Percentiles rank a stretch among this genome's conserved stretches.
Evolutionary conservation across 2,888 invertebrate genomes (phyloP).

Genomic region (Podotricha telesiphe): DNA sequence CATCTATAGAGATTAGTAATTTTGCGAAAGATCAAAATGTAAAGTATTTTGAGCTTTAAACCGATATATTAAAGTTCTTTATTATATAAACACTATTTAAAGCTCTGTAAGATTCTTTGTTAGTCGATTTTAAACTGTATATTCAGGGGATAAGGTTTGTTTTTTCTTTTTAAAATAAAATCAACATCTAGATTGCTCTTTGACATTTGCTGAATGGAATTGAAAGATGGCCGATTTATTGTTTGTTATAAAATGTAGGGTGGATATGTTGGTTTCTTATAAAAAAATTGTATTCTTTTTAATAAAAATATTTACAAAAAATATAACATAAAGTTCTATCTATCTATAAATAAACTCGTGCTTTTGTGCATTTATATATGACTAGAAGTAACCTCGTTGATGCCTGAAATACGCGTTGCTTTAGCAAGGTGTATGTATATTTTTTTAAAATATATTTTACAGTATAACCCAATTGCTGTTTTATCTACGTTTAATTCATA

Average conservation of each 20-base stretch:
- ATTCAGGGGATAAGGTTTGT: neutral
- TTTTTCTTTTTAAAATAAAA: neutral
- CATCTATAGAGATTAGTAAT: slow-evolving; percentile 10
- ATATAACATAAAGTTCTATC: too few species aligned
- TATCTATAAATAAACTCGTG: too few species aligned
- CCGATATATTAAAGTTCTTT: neutral
- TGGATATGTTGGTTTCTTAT: slow-evolving; percentile 18
- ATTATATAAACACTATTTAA: neutral
- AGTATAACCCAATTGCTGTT: too few species aligned
- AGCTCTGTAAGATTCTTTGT: neutral
- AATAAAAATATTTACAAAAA: too few species aligned
- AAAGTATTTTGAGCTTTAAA: neutral
- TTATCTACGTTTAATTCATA: too few species aligned
- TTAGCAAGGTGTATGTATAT: too few species aligned
- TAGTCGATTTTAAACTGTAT: neutral
- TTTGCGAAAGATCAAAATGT: neutral
- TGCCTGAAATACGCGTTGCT: too few species aligned
- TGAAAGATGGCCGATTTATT: slow-evolving; percentile 50
- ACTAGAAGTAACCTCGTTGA: too few species aligned
- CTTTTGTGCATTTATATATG: too few species aligned
- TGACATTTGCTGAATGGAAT: slow-evolving; percentile 52
- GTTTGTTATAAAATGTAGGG: slow-evolving; percentile 33
- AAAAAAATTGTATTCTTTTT: neutral
- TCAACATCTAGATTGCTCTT: slow-evolving; percentile 52
- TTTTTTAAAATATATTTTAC: too few species aligned